Evolutionary conservation across 2,797 vertebrate species (phyloP).

Genomic region (Coreius guichenoti): DNA sequence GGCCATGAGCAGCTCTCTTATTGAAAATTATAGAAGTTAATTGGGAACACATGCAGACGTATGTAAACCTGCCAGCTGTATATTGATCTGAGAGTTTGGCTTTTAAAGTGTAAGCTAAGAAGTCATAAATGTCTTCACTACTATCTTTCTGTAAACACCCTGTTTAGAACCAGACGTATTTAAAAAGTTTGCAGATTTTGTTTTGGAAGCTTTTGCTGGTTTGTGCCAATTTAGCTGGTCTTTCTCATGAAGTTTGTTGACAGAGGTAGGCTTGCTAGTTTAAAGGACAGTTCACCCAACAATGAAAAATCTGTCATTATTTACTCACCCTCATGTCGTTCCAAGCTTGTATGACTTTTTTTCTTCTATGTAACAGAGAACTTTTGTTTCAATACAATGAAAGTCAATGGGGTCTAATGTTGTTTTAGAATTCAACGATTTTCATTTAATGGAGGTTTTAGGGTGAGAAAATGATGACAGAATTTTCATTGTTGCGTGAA

Average conservation of each 20-base stretch:
- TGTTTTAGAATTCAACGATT: not conserved
- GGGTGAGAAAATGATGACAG: not conserved
- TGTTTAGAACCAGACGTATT: slow-evolving; percentile 64
- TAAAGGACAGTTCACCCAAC: not conserved
- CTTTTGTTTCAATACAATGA: not conserved
- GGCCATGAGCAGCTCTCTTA: slow-evolving; percentile 37
- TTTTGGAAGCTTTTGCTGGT: not conserved
- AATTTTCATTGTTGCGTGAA: not conserved
- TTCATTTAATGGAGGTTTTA: not conserved
- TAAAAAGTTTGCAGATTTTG: slow-evolving; percentile 39
- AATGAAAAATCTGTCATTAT: not conserved
- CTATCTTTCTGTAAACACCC: slow-evolving; percentile 70
- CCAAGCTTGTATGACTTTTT: not conserved
- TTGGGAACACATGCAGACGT: slow-evolving; percentile 44
- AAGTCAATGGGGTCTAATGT: not conserved
- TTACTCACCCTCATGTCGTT: not conserved
- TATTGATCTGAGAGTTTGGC: slow-evolving; percentile 22
- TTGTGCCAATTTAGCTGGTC: not conserved
- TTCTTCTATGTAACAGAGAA: not conserved
- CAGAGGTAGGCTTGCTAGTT: not conserved
- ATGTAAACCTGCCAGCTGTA: slow-evolving; percentile 25
- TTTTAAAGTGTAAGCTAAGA: slow-evolving; percentile 57
- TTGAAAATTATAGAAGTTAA: slow-evolving; percentile 52
- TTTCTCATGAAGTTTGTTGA: not conserved
- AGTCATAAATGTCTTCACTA: slow-evolving; percentile 68